Evolutionary conservation across 2,888 invertebrate species (phyloP), one percentile per base, ranked within the genome.

Genomic region (Prostheceraeus crozeri): DNA sequence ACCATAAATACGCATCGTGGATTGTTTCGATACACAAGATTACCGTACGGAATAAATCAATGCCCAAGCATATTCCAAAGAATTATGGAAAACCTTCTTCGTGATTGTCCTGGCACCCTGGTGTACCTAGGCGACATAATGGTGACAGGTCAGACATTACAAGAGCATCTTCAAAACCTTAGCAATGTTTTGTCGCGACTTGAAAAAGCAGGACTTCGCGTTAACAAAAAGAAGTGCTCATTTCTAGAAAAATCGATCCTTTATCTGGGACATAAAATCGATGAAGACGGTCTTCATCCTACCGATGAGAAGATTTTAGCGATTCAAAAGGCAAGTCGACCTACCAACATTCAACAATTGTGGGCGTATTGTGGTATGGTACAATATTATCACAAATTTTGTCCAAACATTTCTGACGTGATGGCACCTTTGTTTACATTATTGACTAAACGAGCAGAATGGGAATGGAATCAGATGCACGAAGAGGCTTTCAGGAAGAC

Each of bases 101-200:
- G 19, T 10, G 35, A 48, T 45, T 11, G 16, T 21, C 56, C 56
- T 56, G 35, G 14, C 8, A 46, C 51, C 21, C 48, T 35, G 8
- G 52, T 56, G 19, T 56, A 56, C 51, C 35, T 56, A 4, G 52
- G 51, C 21, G 52, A 56, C 35, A 56, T 56, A 4, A 48, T 56
- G 4, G 35, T 56, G 11, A 56, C 56, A 25, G 56, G 56, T 11
- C n/a, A 56, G 51, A 56, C 16, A 23, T 11, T 23, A 10, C 23
- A 45, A 23, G 56, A 56, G 16, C 56, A 56, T 25, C 25, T 56
- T n/a, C 21, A 48, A 23, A 56, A 54, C 45, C 35, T 67, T 8
- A 30, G 31, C 19, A 16, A 35, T 11, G 23, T 56, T 19, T 48
- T 48, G 23, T 11, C 23, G 14, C 23, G 23, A 10, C 48, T 48